Percentiles rank a stretch among this genome's conserved stretches.
phyloP scores from a whole-genome alignment of 2,113 vertebrate genomes.

The Helogale parvula region DNA sequence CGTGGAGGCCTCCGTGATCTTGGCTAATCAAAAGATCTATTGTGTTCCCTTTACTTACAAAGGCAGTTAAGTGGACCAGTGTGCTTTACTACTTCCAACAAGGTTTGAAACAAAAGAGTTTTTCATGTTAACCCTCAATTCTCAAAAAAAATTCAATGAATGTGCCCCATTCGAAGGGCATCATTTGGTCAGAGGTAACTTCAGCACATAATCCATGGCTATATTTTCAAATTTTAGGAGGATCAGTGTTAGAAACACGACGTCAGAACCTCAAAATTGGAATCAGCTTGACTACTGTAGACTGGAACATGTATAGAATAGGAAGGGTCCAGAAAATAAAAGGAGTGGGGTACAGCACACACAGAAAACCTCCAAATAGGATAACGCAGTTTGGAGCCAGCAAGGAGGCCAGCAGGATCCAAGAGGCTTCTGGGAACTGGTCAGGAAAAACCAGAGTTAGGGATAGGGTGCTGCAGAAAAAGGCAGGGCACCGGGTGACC shows the following conservation, averaged over 20 bases:
- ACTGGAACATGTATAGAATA: neutral
- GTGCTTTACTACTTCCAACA: slow-evolving; percentile 52
- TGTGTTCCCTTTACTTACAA: slow-evolving; percentile 61
- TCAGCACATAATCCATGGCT: neutral
- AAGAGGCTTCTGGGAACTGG: neutral
- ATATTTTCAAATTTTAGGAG: neutral
- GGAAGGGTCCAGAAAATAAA: neutral
- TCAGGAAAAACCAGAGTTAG: neutral
- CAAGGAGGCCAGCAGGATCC: neutral
- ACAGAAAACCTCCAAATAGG: neutral
- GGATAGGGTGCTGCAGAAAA: neutral
- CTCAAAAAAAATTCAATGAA: neutral
- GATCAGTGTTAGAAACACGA: neutral
- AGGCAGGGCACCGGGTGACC: neutral
- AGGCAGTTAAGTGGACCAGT: slow-evolving; percentile 36
- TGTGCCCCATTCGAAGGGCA: neutral
- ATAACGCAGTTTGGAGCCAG: neutral
- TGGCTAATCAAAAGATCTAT: slow-evolving; percentile 63
- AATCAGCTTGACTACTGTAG: neutral
- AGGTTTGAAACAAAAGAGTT: slow-evolving; percentile 54
- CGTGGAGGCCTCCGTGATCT: neutral
- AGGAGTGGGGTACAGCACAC: neutral
- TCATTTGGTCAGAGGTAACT: neutral
- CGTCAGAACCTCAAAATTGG: neutral
- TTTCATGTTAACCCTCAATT: slow-evolving; percentile 57